Base-by-base conservation (phyloP, 1,140 invertebrate genomes). In the Zaprionus tsacasi region DNA sequence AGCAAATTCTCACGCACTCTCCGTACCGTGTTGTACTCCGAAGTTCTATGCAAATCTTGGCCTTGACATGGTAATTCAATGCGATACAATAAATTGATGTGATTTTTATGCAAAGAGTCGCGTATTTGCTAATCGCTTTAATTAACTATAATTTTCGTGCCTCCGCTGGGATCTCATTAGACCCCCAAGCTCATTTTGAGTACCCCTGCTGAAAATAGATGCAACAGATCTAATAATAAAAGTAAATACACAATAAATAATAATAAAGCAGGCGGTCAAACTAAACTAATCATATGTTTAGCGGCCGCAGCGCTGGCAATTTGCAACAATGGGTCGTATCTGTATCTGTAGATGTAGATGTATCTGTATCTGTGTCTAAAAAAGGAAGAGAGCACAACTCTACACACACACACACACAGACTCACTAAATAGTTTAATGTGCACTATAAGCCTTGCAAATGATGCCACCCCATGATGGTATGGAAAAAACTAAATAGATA, bases 171-270 rank as follows among this genome's bases (percentile, higher is more conserved):
- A 73, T 69, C 77, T 43, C 21, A 60, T 38, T 45, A 40, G 40
- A 30, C 1, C 27, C 27, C 27, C 3, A 1, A 21, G 21, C 21
- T 21, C 21, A 21, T 21, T 21, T 21, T 21, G 21, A 21, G 21
- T 21, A 1, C 2, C 21, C 21, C 21, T 45, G 40, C 40, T 80
- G 33, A 80, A 88, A 87, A 87, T 89, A 88, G 80, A 83, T 69
- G 73, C 83, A 55, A 60, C 67, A 21, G 57, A 73, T 82, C 83
- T 89, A 87, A 87, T 88, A 88, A 88, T 88, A 88, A 78, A 81
- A 83, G 77, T 70, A 88, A 83, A 89, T 75, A 88, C 67, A 88
- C 67, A 88, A 88, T 88, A 88, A 89, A 88, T 88, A 83, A 86
- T 79, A 85, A 87, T 80, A 75, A 75, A 75, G 72, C 72, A 70